Percentiles rank a stretch among this genome's conserved stretches.
Evolutionary conservation across 1,140 invertebrate species (phyloP).

Genomic region (Atta cephalotes): DNA sequence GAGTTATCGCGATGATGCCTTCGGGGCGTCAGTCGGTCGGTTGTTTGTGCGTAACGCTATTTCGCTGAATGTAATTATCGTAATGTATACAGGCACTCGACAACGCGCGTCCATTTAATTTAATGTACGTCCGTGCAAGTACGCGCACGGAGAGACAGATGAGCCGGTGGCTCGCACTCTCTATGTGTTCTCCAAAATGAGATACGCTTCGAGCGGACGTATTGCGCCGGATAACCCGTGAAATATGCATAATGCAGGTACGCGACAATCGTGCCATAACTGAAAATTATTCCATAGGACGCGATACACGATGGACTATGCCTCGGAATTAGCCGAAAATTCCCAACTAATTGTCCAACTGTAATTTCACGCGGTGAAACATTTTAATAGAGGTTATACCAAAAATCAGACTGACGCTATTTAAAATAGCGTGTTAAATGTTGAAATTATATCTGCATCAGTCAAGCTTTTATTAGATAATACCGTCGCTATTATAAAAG

Average conservation of each 20-base stretch:
- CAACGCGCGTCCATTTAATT: conserved; percentile 72
- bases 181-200: conserved; percentile 54
- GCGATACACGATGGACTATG: not conserved
- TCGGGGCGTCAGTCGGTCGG: conserved; percentile 41
- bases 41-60: conserved; percentile 57
- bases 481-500: not conserved
- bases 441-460: not conserved
- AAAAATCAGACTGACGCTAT: not conserved
- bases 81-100: conserved; percentile 61
- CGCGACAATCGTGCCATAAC: conserved; percentile 57
- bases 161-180: conserved; percentile 35
- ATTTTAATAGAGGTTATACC: conserved; percentile 4
- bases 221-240: conserved; percentile 39
- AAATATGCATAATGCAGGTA: conserved; percentile 61
- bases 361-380: conserved; percentile 28
- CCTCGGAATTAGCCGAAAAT: conserved; percentile 45
- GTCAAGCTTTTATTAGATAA: not conserved
- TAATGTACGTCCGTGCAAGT: conserved; percentile 57
- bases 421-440: not conserved
- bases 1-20: conserved; percentile 64
- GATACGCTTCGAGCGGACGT: conserved; percentile 57
- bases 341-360: conserved; percentile 43
- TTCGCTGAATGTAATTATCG: conserved; percentile 67
- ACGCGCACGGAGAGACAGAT: conserved; percentile 23
- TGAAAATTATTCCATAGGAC: conserved; percentile 51